Evolutionary conservation across 2,113 vertebrate species (phyloP), one percentile per base, ranked within the genome.

Genomic region (Eptesicus fuscus): DNA sequence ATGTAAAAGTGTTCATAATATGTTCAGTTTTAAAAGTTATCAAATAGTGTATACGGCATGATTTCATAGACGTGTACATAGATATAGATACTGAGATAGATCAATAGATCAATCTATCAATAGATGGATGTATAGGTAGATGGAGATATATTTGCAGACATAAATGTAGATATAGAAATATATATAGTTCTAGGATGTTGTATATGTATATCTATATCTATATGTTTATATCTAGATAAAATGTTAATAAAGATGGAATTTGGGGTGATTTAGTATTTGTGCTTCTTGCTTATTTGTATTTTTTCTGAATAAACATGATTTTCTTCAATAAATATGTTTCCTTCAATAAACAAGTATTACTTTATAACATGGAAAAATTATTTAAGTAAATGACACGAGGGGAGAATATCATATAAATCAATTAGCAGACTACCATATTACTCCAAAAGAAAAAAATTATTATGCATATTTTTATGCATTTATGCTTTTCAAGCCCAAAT

Each of bases 191-290:
- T 65, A 77, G 17, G 30, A 65, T 63, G 47, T 47, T 73, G 22
- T 70, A 14, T 35, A 22, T 56, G 2, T 70, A 14, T 35, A 22
- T 56, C 0, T 63, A 11, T 42, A 10, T 35, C 16, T 22, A 32
- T 49, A 40, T n/a, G n/a, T 65, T 20, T 82, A 61, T 51, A 37
- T 23, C 37, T 61, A 87, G 51, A 71, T 80, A 80, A 95, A 65
- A 94, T 73, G 9, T 56, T 95, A 74, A 94, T 71, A 91, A 89
- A 84, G 20, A 92, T 37, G 10, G 83, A 67, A 77, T 92, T 88
- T 44, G 42, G 37, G 7, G 53, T 91, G 20, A 93, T 47, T 87
- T 92, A 83, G 92, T 16, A 61, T 91, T 87, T 85, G 30, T 67
- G 20, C 9, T 59, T 80, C 79, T 96, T 80, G 37, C 23, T 90